Base-by-base conservation (phyloP, 2,888 invertebrate genomes). In the Epiblema foenella region DNA sequence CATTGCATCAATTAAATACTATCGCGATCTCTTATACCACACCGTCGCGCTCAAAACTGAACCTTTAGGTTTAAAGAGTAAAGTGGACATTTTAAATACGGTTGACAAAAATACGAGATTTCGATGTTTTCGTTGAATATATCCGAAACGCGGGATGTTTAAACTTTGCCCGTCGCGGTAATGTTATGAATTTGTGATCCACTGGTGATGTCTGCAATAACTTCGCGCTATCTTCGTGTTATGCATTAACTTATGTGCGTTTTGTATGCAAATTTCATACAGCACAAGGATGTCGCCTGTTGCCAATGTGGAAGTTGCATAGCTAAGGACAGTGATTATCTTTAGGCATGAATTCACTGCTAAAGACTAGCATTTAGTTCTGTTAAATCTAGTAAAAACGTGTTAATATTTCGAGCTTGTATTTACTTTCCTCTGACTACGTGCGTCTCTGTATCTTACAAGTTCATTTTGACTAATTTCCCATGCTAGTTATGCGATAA, bases 111-210 rank as follows among this genome's bases (percentile, higher is more conserved):
- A 9, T 39, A 54, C 12, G 51, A 24, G 24, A 17, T 49, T 49
- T n/a, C 7, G n/a, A 64, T 15, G 52, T 39, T 64, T n/a, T 9
- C 15, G 12, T 33, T 12, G 7, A 39, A 49, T n/a, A 20, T 17
- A 52, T 37, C 52, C 39, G 24, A 52, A 37, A 29, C 56, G 33
- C 18, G 52, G 52, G 54, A 64, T 54, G 64, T 64, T 52, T 54
- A 64, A 64, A 64, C 39, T 52, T 64, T 24, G 39, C 18, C 64
- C 64, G 37, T 37, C 51, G 39, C 54, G 37, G 64, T 63, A 63
- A 64, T 54, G 54, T 64, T 64, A 64, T 64, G 64, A 64, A 64
- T 64, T 64, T 64, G 64, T 64, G 64, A 64, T 64, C 60, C 29
- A 20, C 56, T 9, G 59, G 7, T 64, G 64, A 64, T 54, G 63